phyloP scores from a whole-genome alignment of 1,140 invertebrate genomes.

The Polyergus mexicanus region DNA sequence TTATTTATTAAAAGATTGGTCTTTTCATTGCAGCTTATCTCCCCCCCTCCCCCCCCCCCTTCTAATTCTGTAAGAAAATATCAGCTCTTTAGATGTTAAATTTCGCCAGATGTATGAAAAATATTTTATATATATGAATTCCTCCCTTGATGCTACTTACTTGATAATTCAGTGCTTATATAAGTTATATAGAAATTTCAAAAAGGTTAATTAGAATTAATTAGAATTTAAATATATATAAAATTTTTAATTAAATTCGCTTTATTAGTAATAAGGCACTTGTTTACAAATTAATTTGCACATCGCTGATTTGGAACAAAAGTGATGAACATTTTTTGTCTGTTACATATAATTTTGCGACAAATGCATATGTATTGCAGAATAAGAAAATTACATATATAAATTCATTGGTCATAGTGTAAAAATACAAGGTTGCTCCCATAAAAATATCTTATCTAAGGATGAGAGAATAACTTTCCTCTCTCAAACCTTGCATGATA shows the following conservation, averaged over 20 bases:
- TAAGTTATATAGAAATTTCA: neutral
- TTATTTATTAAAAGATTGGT: neutral
- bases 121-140: neutral
- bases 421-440: slow-evolving; percentile 37
- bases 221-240: neutral
- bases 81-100: neutral
- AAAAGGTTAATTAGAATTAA: neutral
- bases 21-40: neutral
- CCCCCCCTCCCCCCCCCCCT: too few species aligned
- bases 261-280: slow-evolving; percentile 47
- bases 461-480: neutral
- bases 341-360: neutral
- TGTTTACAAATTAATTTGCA: slow-evolving; percentile 48
- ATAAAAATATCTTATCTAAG: slow-evolving; percentile 3
- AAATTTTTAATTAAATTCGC: neutral
- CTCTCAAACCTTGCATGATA: slow-evolving; percentile 10
- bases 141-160: neutral
- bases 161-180: neutral
- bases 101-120: neutral
- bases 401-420: slow-evolving; percentile 34
- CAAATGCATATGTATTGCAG: neutral
- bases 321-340: slow-evolving; percentile 3
- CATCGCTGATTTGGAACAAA: neutral
- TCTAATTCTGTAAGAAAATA: neutral
- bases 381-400: slow-evolving; percentile 31